A percentile compares a stretch with the other conserved stretches of the same genome.
These are phyloP conservation scores for Eupeodes latifasciatus DNA, from an alignment of 2,888 invertebrate species.

Conservation along the genomic window DNA sequence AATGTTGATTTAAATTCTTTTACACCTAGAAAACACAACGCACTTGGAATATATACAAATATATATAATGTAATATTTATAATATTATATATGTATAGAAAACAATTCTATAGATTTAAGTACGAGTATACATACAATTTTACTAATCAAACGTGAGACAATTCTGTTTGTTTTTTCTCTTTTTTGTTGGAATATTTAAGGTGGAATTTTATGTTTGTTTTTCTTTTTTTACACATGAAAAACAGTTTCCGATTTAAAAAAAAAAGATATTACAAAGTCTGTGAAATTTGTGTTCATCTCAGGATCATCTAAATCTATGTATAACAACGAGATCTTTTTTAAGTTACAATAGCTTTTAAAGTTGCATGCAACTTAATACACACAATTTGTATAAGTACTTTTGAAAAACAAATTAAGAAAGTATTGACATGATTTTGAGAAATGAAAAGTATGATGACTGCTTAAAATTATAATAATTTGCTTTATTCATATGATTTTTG, in stretches of 20 bases:
- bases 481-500: no score
- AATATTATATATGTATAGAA: not conserved
- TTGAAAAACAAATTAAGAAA: no score
- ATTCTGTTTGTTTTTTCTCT: not conserved
- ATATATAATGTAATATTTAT: not conserved
- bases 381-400: no score
- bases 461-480: no score
- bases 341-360: no score
- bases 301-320: no score
- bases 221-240: not conserved
- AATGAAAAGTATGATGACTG: no score
- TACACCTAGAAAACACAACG: not conserved
- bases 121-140: not conserved
- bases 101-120: not conserved
- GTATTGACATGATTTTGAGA: no score
- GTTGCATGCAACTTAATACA: no score
- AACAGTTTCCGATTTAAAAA: not conserved
- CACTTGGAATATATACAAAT: constrained; percentile 2
- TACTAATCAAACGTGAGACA: constrained; percentile 14
- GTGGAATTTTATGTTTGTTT: not conserved
- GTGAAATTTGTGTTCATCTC: no score
- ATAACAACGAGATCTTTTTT: no score
- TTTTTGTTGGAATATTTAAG: not conserved
- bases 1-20: not conserved
- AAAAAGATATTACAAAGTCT: no score